Evolutionary conservation across 2,797 vertebrate species (phyloP), one percentile per base, ranked within the genome.

Genomic region (Xiphophorus birchmanni): DNA sequence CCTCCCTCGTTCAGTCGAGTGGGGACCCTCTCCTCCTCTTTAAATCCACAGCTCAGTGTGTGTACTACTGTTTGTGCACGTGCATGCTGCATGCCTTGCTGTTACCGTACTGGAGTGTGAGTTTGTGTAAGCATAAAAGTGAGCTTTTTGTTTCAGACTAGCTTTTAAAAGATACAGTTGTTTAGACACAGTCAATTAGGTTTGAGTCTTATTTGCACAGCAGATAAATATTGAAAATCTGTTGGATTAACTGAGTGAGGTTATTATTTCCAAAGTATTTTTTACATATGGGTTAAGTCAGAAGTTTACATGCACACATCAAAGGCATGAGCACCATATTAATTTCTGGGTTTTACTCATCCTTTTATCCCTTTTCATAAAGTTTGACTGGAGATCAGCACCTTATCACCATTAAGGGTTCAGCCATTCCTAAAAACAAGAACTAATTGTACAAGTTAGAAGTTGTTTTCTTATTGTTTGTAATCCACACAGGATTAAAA

Each of bases 21-120:
- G 84, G 89, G 91, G 89, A 87, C 52, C 88, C 88, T 92, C 94
- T 94, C 90, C 93, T 94, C 93, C 92, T 93, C 91, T 94, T 90
- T 93, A 86, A 92, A 75, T 92, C 90, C 92, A 72, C 69, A 93
- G 90, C 93, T 94, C 92, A 91, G 78, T 94, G 89, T 94, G 83
- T 93, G 87, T 91, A 86, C 80, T 91, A 90, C 84, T 91, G 91
- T 94, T 88, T 93, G 87, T 91, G 92, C 94, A 92, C 52, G 91
- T 83, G 92, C 91, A 94, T 85, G 94, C 83, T 74, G 92, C 91
- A 94, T 88, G 93, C 78, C 82, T 91, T 73, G 82, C 90, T 86
- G 84, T 92, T 85, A 73, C 17, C 1, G 48, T 86, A 60, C 78
- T 1, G 71, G 40, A 82, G 73, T 77, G 69, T 72, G 32, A 76